Percentiles rank a stretch among this genome's conserved stretches.
These are phyloP conservation scores for Leptogaster cylindrica DNA, from an alignment of 2,888 invertebrate genomes.

Conservation along the genomic window DNA sequence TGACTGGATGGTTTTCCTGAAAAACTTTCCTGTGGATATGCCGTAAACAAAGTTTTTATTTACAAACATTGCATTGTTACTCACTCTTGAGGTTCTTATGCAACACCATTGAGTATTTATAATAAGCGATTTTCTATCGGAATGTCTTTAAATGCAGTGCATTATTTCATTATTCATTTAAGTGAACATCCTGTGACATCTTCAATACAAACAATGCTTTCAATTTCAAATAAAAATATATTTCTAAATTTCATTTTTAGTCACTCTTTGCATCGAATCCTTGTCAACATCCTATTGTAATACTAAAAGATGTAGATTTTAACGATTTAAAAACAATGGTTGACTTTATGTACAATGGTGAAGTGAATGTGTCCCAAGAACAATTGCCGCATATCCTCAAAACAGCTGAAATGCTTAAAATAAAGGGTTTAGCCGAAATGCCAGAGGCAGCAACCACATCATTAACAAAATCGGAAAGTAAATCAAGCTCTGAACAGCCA, in stretches of 20 bases:
- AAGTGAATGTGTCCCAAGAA: conserved; percentile 89
- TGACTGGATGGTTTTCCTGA: neutral
- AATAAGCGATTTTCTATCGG: neutral
- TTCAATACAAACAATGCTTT: neutral
- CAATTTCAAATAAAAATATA: neutral
- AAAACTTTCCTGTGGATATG: no score
- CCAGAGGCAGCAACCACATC: conserved; percentile 79
- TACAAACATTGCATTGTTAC: neutral
- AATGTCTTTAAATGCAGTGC: neutral
- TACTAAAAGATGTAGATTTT: conserved; percentile 86
- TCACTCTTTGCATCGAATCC: conserved; percentile 84
- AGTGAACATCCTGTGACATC: no score
- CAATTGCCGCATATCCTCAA: conserved; percentile 79
- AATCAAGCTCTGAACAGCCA: conserved; percentile 63
- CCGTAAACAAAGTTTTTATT: no score
- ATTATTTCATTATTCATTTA: no score
- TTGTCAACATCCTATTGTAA: conserved; percentile 88
- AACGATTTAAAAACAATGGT: conserved; percentile 86
- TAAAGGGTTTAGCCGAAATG: conserved; percentile 88
- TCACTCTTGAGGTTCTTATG: conserved; percentile 17
- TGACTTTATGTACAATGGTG: conserved; percentile 92
- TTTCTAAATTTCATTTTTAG: conserved; percentile 62
- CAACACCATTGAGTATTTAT: neutral
- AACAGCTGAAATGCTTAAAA: conserved; percentile 86
- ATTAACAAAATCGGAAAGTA: conserved; percentile 73